Percentiles rank a stretch among this genome's conserved stretches.
Evolutionary conservation across 2,888 invertebrate genomes (phyloP).

Genomic region (Ganaspis brasiliensis): DNA sequence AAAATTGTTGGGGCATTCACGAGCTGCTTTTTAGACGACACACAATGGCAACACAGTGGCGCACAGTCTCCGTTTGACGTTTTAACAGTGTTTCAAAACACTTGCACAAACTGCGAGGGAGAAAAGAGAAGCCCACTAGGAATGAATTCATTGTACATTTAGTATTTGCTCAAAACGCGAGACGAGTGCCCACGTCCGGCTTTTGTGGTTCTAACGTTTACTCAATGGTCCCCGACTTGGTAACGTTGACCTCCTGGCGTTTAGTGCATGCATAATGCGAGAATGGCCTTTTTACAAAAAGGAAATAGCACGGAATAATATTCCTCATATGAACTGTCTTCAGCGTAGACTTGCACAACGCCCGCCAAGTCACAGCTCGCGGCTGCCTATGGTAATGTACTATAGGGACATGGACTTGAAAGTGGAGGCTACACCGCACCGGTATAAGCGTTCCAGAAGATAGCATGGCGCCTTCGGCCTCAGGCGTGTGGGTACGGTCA

Average conservation of each 20-base stretch:
- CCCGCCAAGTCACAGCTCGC: slow-evolving; percentile 62
- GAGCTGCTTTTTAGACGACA: slow-evolving; percentile 33
- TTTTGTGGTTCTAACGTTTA: slow-evolving; percentile 68
- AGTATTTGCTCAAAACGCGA: slow-evolving; percentile 70
- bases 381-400: slow-evolving; percentile 73
- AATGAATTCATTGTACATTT: slow-evolving; percentile 69
- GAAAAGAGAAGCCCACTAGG: slow-evolving; percentile 58
- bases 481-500: slow-evolving; percentile 68
- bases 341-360: slow-evolving; percentile 59
- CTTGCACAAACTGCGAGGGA: slow-evolving; percentile 61
- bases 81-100: slow-evolving; percentile 75
- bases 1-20: slow-evolving; percentile 52
- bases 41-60: slow-evolving; percentile 64
- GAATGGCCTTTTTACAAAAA: slow-evolving; percentile 66
- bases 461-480: slow-evolving; percentile 76
- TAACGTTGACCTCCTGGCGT: slow-evolving; percentile 52
- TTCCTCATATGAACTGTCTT: slow-evolving; percentile 67
- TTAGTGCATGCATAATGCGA: slow-evolving; percentile 65
- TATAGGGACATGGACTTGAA: slow-evolving; percentile 55
- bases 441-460: slow-evolving; percentile 73
- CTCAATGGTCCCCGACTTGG: slow-evolving; percentile 60
- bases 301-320: slow-evolving; percentile 67
- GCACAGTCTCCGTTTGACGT: slow-evolving; percentile 68
- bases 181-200: slow-evolving; percentile 68
- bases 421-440: slow-evolving; percentile 68